phyloP scores from a whole-genome alignment of 2,797 vertebrate genomes.

The Valencia hispanica region DNA sequence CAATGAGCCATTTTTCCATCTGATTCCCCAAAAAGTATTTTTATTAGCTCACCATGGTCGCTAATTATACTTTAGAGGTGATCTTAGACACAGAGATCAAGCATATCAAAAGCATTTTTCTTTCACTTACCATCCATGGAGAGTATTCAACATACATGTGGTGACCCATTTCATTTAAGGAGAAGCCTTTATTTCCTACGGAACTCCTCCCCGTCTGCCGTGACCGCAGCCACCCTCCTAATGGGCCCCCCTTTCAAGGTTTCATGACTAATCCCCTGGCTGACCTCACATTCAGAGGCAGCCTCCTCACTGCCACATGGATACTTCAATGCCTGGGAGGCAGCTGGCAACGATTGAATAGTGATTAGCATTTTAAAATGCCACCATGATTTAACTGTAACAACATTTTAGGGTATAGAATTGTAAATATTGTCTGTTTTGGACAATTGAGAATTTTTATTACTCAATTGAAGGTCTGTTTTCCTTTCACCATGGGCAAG shows the following conservation, averaged over 20 bases:
- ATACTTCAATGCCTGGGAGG: constrained; percentile 35
- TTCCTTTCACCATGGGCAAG: not conserved
- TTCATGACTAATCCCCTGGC: constrained; percentile 75
- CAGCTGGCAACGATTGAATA: constrained; percentile 20
- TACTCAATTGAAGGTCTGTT: constrained; percentile 7
- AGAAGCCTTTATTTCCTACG: constrained; percentile 47
- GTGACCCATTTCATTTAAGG: constrained; percentile 79
- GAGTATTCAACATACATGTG: constrained; percentile 76
- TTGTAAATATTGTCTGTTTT: not conserved
- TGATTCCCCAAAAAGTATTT: constrained; percentile 42
- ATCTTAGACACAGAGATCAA: constrained; percentile 21
- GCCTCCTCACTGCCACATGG: constrained; percentile 36
- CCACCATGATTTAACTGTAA: constrained; percentile 11
- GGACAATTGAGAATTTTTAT: not conserved
- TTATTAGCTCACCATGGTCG: constrained; percentile 29
- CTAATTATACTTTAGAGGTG: constrained; percentile 23
- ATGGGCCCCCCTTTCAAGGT: constrained; percentile 70
- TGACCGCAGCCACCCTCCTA: constrained; percentile 46
- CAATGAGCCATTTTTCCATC: constrained; percentile 18
- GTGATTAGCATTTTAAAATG: constrained; percentile 16
- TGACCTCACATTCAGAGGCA: constrained; percentile 75
- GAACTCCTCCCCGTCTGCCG: constrained; percentile 46
- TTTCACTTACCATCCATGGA: constrained; percentile 48
- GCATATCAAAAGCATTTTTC: constrained; percentile 37
- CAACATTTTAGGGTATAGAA: constrained; percentile 1